phyloP scores from a whole-genome alignment of 2,888 invertebrate species.

The Noctuana brunneofusca region DNA sequence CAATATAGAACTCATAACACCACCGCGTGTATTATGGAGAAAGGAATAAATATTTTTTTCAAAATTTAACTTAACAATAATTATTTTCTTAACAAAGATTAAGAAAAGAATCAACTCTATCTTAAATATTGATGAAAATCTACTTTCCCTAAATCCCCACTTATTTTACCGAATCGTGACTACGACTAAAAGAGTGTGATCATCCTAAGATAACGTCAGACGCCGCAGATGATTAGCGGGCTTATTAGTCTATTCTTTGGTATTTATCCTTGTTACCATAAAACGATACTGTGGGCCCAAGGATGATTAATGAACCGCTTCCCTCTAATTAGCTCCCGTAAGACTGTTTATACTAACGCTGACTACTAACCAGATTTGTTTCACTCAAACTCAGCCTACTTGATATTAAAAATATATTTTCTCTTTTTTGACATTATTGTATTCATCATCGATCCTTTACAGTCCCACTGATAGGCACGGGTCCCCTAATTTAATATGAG shows the following conservation, averaged over 20 bases:
- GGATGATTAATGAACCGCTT: constrained; percentile 21
- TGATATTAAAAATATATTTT: not conserved
- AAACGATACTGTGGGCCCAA: constrained; percentile 13
- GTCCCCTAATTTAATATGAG: too few relatives aligned
- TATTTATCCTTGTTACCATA: constrained; percentile 24
- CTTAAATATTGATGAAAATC: not conserved
- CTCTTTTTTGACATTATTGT: too few relatives aligned
- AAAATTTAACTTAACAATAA: too few relatives aligned
- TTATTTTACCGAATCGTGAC: not conserved
- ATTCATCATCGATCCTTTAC: too few relatives aligned
- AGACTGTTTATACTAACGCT: constrained; percentile 8
- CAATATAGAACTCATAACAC: too few relatives aligned
- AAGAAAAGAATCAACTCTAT: too few relatives aligned
- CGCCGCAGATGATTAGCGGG: constrained; percentile 10
- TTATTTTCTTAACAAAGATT: not conserved
- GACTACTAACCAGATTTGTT: not conserved
- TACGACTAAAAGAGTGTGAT: not conserved
- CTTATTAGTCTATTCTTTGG: constrained; percentile 24
- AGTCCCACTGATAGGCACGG: too few relatives aligned
- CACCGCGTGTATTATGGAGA: too few relatives aligned
- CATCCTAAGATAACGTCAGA: constrained; percentile 5
- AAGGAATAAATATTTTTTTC: too few relatives aligned
- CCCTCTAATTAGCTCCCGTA: constrained; percentile 22
- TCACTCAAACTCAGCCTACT: not conserved
- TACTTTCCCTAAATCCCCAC: not conserved